Conservation (phyloP, 2,797 vertebrate genomes). For the Rhinatrema bivittatum region DNA sequence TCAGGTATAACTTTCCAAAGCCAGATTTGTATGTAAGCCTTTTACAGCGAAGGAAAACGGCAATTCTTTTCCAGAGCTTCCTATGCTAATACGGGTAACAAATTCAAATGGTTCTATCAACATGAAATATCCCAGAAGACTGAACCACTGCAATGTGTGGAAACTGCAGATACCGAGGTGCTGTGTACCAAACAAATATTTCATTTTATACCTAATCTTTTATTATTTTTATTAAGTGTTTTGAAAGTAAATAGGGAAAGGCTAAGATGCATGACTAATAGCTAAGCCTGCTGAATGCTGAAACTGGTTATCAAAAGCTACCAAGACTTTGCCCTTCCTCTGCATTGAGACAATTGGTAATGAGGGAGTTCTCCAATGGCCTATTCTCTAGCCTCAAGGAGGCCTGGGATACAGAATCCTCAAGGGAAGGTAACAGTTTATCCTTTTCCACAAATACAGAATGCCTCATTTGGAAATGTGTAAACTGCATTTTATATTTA, state of each 20-base stretch:
- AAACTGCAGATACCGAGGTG: constrained; percentile 76
- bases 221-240: constrained; percentile 86
- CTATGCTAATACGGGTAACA: constrained; percentile 77
- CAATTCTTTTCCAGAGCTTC: constrained; percentile 66
- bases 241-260: constrained; percentile 82
- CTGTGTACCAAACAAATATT: constrained; percentile 79
- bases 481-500: constrained; percentile 69
- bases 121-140: constrained; percentile 74
- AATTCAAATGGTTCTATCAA: constrained; percentile 76
- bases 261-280: constrained; percentile 95
- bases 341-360: constrained; percentile 97
- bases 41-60: constrained; percentile 67
- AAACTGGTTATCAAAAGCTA: constrained; percentile 90
- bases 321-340: constrained; percentile 84
- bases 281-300: constrained; percentile 93
- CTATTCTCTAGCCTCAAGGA: constrained; percentile 81
- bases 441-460: constrained; percentile 74
- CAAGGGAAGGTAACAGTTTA: constrained; percentile 76
- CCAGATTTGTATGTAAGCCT: constrained; percentile 73
- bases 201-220: constrained; percentile 79
- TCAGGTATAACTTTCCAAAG: constrained; percentile 70
- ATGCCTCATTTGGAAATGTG: constrained; percentile 71
- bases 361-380: constrained; percentile 80
- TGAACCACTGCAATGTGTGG: constrained; percentile 68
- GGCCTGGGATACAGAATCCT: constrained; percentile 72